Percentiles rank a stretch among this genome's conserved stretches.
Evolutionary conservation across 2,797 vertebrate genomes (phyloP).

Genomic region (Danio aesculapii): DNA sequence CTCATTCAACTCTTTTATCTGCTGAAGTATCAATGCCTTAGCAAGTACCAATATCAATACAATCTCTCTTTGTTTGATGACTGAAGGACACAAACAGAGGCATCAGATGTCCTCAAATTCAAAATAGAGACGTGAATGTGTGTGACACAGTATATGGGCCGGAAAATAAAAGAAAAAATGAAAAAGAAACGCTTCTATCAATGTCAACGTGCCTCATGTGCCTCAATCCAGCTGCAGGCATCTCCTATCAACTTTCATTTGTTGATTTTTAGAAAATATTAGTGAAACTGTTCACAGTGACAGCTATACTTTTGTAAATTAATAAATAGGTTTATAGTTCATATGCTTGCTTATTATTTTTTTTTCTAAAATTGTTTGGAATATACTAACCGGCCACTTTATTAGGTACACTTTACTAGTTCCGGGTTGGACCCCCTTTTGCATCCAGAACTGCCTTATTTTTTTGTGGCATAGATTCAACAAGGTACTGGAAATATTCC

Average conservation of each 20-base stretch:
- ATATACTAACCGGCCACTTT: too few species aligned
- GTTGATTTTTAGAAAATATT: slow-evolving; percentile 9
- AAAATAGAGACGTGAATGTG: slow-evolving; percentile 45
- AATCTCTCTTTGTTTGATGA: slow-evolving; percentile 46
- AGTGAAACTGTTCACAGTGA: not conserved
- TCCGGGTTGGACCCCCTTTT: too few species aligned
- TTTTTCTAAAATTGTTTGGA: not conserved
- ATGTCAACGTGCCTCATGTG: not conserved
- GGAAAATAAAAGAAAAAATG: slow-evolving; percentile 11
- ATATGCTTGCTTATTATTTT: not conserved
- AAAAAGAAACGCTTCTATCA: slow-evolving; percentile 7
- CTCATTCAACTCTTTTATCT: slow-evolving; percentile 10
- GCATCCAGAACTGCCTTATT: too few species aligned
- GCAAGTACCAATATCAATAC: slow-evolving; percentile 13
- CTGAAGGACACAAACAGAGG: slow-evolving; percentile 55
- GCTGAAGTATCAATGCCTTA: not conserved
- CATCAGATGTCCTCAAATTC: slow-evolving; percentile 44
- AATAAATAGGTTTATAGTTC: not conserved
- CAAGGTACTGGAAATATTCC: too few species aligned
- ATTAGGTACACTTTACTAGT: too few species aligned
- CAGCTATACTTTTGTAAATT: not conserved
- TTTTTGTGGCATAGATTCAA: too few species aligned
- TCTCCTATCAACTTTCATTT: slow-evolving; percentile 20
- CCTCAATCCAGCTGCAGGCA: not conserved
- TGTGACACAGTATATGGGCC: slow-evolving; percentile 34